Conservation (phyloP, 2,797 vertebrate species). For the Fundulus diaphanus region DNA sequence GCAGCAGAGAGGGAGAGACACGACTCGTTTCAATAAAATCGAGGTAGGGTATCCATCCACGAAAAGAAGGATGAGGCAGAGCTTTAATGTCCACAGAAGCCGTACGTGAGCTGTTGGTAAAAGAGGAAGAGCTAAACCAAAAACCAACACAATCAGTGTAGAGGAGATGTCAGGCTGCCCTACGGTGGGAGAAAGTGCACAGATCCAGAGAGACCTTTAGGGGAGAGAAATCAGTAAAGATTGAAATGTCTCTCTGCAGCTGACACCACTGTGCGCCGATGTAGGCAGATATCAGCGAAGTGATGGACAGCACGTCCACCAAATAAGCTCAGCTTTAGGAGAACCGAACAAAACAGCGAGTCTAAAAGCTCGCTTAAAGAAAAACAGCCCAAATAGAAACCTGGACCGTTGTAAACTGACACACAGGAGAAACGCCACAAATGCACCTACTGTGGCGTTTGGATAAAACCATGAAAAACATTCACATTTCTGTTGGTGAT, state of each 20-base stretch:
- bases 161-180: conserved; percentile 15
- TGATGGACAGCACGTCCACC: not conserved
- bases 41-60: conserved; percentile 46
- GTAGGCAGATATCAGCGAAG: not conserved
- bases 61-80: too few species aligned
- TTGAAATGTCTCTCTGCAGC: not conserved
- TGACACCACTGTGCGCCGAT: not conserved
- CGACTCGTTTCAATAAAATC: conserved; percentile 51
- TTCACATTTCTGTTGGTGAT: not conserved
- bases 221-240: not conserved
- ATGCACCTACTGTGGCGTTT: not conserved
- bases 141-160: conserved; percentile 21
- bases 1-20: conserved; percentile 33
- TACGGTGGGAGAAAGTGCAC: conserved; percentile 5
- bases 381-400: not conserved
- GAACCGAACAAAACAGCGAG: conserved; percentile 11
- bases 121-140: conserved; percentile 17
- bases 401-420: not conserved
- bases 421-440: not conserved
- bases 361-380: not conserved
- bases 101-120: conserved; percentile 17
- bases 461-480: not conserved
- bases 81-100: too few species aligned
- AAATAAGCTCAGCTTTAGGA: conserved; percentile 1
- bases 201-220: not conserved